phyloP scores from a whole-genome alignment of 2,797 vertebrate genomes.

The Heterohyrax brucei region DNA sequence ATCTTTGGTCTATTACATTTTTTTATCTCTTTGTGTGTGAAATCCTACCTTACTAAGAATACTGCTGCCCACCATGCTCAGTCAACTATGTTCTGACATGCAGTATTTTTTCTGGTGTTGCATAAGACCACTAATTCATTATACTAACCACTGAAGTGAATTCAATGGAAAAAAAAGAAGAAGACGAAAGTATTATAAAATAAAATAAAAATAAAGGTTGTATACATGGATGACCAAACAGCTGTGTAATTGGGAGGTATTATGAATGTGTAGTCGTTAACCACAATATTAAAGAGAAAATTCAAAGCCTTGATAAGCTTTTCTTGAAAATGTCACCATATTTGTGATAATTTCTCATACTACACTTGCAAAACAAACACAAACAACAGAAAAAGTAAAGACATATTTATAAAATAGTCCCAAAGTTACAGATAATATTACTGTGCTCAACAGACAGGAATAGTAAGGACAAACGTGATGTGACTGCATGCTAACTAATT shows the following conservation, averaged over 20 bases:
- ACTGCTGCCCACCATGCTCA: not conserved
- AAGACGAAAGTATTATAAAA: not conserved
- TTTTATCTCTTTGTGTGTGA: not conserved
- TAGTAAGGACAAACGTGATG: not conserved
- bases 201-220: not conserved
- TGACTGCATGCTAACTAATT: not conserved
- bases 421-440: not conserved
- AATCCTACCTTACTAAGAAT: conserved; percentile 31
- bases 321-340: conserved; percentile 35
- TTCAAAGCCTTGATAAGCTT: not conserved
- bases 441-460: not conserved
- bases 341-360: not conserved
- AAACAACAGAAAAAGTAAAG: conserved; percentile 5
- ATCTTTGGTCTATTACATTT: conserved; percentile 19
- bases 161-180: not conserved
- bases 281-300: conserved; percentile 2
- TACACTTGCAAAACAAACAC: not conserved
- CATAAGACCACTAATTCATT: conserved; percentile 2
- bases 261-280: conserved; percentile 12
- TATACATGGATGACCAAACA: not conserved
- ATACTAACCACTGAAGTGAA: not conserved
- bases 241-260: not conserved
- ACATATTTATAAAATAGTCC: not conserved
- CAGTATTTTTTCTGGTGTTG: not conserved
- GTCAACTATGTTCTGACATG: not conserved